Evolutionary conservation across 92 coral and sea anemone species (phyloP).

Genomic region (Ricordea florida): DNA sequence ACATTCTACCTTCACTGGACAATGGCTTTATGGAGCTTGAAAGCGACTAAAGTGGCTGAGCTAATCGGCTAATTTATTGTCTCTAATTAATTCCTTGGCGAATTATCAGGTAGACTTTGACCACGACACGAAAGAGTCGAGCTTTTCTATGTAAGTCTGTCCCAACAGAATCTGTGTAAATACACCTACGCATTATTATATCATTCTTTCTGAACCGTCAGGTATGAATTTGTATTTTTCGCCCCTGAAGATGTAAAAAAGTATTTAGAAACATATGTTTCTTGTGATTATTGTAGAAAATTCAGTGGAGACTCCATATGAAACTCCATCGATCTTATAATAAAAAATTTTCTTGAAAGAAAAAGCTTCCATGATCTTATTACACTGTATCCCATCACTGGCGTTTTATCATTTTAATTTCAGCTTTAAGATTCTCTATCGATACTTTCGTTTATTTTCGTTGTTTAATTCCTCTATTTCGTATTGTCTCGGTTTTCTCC

Average conservation of each 20-base stretch:
- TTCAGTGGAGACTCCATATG: background rate
- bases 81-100: constrained; percentile 34
- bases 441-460: too few species aligned
- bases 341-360: background rate
- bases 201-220: too few species aligned
- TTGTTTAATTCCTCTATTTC: too few species aligned
- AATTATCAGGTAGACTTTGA: background rate
- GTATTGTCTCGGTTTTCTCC: too few species aligned
- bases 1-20: background rate
- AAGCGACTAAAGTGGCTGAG: constrained; percentile 27
- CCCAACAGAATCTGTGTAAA: constrained; percentile 7
- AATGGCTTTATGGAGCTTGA: constrained; percentile 8
- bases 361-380: too few species aligned
- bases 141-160: background rate
- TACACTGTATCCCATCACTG: too few species aligned
- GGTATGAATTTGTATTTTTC: constrained; percentile 16
- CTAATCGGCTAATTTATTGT: constrained; percentile 65
- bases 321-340: constrained; percentile 12
- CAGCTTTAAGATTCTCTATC: too few species aligned
- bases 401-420: too few species aligned
- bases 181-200: background rate
- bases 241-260: constrained; percentile 12
- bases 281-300: constrained; percentile 20
- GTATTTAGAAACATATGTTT: constrained; percentile 32
- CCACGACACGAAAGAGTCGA: background rate